Conservation (phyloP, 2,888 invertebrate species). For the Drosophila dives region DNA sequence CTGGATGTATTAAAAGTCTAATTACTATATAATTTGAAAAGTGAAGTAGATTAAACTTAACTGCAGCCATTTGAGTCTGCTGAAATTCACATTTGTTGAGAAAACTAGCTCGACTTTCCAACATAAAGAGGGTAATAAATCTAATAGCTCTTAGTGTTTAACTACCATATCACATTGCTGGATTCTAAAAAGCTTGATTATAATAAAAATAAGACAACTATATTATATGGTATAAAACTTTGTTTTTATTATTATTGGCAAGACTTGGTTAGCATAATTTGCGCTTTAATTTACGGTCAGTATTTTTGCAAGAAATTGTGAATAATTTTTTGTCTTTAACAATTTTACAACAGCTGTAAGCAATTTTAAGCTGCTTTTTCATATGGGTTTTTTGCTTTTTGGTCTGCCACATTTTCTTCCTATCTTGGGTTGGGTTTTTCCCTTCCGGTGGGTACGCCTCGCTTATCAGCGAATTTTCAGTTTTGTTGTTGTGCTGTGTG, state of each 20-base stretch:
- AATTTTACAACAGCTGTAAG: neutral
- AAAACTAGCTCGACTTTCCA: neutral
- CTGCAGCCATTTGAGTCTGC: neutral
- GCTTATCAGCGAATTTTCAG: constrained; percentile 74
- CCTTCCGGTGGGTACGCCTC: constrained; percentile 72
- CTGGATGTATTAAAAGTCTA: constrained; percentile 7
- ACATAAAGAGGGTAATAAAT: neutral
- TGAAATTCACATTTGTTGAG: neutral
- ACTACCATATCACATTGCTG: neutral
- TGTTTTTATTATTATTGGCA: neutral
- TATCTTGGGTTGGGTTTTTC: constrained; percentile 27
- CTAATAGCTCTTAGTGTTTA: neutral
- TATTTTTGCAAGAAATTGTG: neutral
- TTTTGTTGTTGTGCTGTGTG: constrained; percentile 23
- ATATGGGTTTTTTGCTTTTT: constrained; percentile 10
- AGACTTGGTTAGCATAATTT: neutral
- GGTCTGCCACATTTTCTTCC: constrained; percentile 36
- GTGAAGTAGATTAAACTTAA: neutral
- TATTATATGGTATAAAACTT: neutral
- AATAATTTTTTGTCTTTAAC: neutral
- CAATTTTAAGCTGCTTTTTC: constrained; percentile 11
- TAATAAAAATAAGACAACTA: neutral
- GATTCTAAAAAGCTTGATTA: neutral
- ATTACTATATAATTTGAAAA: constrained; percentile 18
- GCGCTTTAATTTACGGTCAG: neutral